Conservation (phyloP, 2,888 invertebrate genomes). For the Noctua fimbriata region DNA sequence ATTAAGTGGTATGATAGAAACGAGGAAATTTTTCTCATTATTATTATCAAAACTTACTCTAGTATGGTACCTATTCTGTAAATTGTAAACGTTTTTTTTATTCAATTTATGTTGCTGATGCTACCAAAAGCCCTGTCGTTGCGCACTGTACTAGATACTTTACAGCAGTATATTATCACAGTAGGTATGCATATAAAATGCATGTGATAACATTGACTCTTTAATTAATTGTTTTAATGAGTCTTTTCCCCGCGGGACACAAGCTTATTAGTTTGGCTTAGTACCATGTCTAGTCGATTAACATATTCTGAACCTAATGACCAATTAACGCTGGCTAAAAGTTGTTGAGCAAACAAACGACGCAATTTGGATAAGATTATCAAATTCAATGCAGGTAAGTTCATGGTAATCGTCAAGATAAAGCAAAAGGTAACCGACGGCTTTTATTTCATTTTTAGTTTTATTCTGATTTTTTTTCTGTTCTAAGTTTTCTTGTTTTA, state of each 20-base stretch:
- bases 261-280: constrained; percentile 26
- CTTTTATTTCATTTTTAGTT: not conserved
- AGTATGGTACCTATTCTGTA: no score
- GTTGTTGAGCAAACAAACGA: no score
- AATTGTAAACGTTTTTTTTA: no score
- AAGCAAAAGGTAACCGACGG: not conserved
- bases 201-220: constrained; percentile 25
- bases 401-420: not conserved
- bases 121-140: not conserved
- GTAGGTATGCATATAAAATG: constrained; percentile 13
- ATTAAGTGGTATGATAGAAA: no score
- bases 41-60: no score
- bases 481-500: not conserved
- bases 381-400: not conserved
- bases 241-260: constrained; percentile 34
- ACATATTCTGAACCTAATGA: not conserved
- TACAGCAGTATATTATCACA: not conserved
- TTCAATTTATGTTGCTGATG: not conserved
- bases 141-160: not conserved
- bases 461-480: no score
- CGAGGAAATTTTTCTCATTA: no score
- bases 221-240: constrained; percentile 56
- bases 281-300: constrained; percentile 1
- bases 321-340: not conserved
- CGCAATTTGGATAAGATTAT: no score